Conservation (phyloP, 2,113 vertebrate species). For the Cacatua alba region DNA sequence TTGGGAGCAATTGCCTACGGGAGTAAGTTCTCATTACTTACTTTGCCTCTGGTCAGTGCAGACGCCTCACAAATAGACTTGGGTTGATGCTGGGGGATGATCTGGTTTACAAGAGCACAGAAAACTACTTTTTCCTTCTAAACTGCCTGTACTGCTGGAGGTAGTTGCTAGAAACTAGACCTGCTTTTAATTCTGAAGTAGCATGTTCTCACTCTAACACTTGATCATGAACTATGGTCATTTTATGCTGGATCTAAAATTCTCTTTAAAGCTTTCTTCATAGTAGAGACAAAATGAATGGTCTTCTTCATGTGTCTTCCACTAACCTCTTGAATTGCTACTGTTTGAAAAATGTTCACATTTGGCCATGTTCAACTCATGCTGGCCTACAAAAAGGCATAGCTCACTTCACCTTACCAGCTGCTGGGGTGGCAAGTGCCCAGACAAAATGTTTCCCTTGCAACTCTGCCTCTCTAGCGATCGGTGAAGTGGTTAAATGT, state of each 20-base stretch:
- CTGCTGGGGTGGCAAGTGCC: not conserved
- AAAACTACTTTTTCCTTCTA: not conserved
- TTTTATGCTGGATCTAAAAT: not conserved
- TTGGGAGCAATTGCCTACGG: conserved; percentile 83
- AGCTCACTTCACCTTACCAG: accelerated
- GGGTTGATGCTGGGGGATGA: not conserved
- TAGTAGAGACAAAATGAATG: not conserved
- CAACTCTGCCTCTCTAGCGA: conserved; percentile 69
- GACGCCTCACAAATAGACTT: not conserved
- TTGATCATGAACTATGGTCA: not conserved
- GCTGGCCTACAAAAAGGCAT: not conserved
- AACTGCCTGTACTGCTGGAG: not conserved
- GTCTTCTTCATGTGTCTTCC: not conserved
- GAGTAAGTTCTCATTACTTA: conserved; percentile 78
- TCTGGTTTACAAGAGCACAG: not conserved
- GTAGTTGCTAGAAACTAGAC: not conserved
- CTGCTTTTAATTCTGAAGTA: not conserved
- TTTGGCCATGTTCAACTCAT: accelerated
- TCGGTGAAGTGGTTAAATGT: conserved; percentile 88
- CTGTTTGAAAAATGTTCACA: not conserved
- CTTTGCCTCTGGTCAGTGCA: not conserved
- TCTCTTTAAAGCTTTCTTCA: not conserved
- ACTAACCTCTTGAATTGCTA: not conserved
- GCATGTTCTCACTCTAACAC: not conserved
- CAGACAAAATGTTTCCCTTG: not conserved